Base-by-base conservation (phyloP, 2,888 invertebrate genomes). In the Watsonalla cultraria region DNA sequence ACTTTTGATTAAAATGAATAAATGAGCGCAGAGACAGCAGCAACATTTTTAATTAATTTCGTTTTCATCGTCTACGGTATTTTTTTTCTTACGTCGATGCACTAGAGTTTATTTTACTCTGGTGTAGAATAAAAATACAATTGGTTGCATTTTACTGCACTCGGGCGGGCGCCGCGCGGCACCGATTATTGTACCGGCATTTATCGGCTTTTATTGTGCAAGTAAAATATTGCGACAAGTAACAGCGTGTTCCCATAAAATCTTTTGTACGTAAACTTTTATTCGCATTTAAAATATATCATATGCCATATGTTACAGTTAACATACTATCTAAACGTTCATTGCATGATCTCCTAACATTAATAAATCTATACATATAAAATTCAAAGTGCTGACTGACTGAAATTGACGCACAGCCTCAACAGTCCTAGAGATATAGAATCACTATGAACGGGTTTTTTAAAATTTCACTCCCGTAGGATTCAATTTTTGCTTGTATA, bases 211-310 rank as follows among this genome's bases (percentile, higher is more conserved):
- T 72, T 72, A 76, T 75, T 71, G 69, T 66, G 55, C 53, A 52
- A 64, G 64, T 68, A 70, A 78, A 74, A 74, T 73, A 78, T 70
- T 72, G 65, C 68, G 68, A 70, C 71, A 70, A 64, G 67, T 62
- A 66, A 67, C 73, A 69, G 69, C 68, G 65, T 67, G 76, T 60
- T 66, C 60, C 62, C 66, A 70, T 63, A 65, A 62, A 61, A 59
- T 51, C 52, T 59, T 58, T 51, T 48, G 1, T 24, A 24, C 24
- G 24, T 24, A 24, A 24, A 24, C 24, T 24, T 24, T 24, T 24
- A 24, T 24, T 24, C 24, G 24, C 24, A 24, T 2, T 2, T 24
- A 24, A 24, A 24, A 24, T 24, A 24, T 4, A 24, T 24, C 24
- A 24, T 42, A 42, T 11, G 11, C 56, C 53, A 52, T 59, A 45